These are phyloP conservation scores for Rhopalosiphum nymphaeae DNA, from an alignment of 2,888 invertebrate genomes.

Conservation along the genomic window DNA sequence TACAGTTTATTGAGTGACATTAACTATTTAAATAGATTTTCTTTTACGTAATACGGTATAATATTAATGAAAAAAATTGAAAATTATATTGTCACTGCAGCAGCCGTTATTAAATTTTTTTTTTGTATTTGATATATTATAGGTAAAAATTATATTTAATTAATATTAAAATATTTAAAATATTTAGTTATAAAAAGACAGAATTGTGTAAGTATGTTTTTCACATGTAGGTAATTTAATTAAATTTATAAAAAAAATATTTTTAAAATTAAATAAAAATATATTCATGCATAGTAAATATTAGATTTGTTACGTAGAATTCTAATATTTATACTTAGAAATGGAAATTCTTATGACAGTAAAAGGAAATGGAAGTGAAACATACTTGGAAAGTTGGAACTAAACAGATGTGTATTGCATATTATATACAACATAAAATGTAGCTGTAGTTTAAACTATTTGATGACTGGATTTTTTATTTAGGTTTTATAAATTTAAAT, in stretches of 20 bases:
- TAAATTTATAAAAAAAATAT: background rate
- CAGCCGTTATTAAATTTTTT: background rate
- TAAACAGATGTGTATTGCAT: background rate
- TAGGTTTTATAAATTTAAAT: background rate
- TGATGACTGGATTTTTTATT: background rate
- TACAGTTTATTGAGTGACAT: background rate
- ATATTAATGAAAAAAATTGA: background rate
- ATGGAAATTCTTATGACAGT: background rate
- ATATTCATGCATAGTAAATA: background rate
- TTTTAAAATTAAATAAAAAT: background rate
- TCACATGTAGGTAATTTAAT: background rate
- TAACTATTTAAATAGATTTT: background rate
- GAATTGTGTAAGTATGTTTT: background rate
- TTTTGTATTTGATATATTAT: background rate
- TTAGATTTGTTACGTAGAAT: background rate
- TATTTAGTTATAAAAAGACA: background rate
- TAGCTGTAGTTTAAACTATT: background rate
- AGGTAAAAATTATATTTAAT: background rate
- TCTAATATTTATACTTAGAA: background rate
- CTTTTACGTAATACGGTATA: background rate
- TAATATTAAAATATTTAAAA: too few relatives aligned
- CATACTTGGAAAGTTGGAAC: background rate
- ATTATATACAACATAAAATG: background rate
- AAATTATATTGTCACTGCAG: background rate
- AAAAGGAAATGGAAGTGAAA: constrained; percentile 1